Evolutionary conservation across 2,797 vertebrate species (phyloP).

Genomic region (Rhinophrynus dorsalis): DNA sequence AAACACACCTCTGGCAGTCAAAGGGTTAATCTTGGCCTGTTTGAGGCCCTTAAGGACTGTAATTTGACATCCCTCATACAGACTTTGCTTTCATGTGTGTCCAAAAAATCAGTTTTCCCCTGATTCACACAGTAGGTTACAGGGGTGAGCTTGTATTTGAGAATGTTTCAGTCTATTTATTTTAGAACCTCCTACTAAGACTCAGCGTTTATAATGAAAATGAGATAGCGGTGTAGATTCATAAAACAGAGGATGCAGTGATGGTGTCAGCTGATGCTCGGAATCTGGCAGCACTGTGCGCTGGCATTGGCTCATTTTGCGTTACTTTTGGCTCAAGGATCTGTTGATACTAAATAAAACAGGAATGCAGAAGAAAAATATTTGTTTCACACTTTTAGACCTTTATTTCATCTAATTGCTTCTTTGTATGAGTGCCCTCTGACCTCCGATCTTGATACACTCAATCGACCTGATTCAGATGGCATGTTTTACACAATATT

Average conservation of each 20-base stretch:
- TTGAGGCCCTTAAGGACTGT: too few relatives aligned
- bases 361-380: not conserved
- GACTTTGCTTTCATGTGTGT: too few relatives aligned
- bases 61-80: too few relatives aligned
- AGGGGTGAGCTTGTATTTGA: slow-evolving; percentile 1
- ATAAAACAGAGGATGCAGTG: slow-evolving; percentile 3
- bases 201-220: slow-evolving; percentile 21
- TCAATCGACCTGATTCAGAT: slow-evolving; percentile 40
- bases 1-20: too few relatives aligned
- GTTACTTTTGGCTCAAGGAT: slow-evolving; percentile 33
- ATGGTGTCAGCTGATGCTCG: slow-evolving; percentile 35
- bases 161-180: not conserved
- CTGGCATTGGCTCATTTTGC: slow-evolving; percentile 28
- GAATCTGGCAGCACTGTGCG: slow-evolving; percentile 3
- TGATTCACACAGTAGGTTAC: not conserved
- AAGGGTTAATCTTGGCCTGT: too few relatives aligned
- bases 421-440: slow-evolving; percentile 25
- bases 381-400: not conserved
- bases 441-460: slow-evolving; percentile 33
- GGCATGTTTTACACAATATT: slow-evolving; percentile 40
- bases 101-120: too few relatives aligned
- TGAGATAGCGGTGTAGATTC: not conserved
- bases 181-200: not conserved
- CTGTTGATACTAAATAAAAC: slow-evolving; percentile 24
- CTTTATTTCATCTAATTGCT: slow-evolving; percentile 10